Conservation (phyloP, 2,113 vertebrate genomes). For the Cheirogaleus medius region DNA sequence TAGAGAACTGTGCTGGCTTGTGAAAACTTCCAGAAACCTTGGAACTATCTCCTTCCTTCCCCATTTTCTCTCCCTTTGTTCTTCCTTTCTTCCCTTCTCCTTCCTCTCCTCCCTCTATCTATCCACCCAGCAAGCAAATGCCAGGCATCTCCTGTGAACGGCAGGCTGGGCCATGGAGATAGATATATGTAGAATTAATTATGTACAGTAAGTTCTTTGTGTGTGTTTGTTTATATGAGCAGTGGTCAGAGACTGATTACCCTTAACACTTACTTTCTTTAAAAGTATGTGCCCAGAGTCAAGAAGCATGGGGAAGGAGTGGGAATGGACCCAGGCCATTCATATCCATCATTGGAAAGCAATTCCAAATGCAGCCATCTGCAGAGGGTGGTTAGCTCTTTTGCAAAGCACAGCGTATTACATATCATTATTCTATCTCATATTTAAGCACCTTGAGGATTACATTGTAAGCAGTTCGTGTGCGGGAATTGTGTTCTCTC, state of each 20-base stretch:
- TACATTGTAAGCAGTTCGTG: neutral
- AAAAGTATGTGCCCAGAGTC: neutral
- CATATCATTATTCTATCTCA: neutral
- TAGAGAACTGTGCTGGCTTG: neutral
- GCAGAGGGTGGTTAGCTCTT: too few relatives aligned
- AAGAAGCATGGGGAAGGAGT: neutral
- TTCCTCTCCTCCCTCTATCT: rapidly evolving
- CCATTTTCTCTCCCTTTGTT: too few relatives aligned
- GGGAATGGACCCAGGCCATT: too few relatives aligned
- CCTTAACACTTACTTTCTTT: neutral
- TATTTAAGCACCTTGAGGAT: neutral
- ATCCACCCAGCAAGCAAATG: neutral
- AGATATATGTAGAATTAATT: neutral
- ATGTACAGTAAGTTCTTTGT: neutral
- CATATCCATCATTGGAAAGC: neutral
- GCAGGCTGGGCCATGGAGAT: neutral
- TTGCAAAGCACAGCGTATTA: neutral
- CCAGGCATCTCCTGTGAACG: neutral
- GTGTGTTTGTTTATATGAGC: neutral
- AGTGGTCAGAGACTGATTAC: neutral
- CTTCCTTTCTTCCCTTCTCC: too few relatives aligned
- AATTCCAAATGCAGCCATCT: neutral
- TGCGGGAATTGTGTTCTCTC: neutral
- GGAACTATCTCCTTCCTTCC: neutral
- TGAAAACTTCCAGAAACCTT: neutral